Evolutionary conservation across 2,797 vertebrate species (phyloP).

Genomic region (Lacerta agilis): DNA sequence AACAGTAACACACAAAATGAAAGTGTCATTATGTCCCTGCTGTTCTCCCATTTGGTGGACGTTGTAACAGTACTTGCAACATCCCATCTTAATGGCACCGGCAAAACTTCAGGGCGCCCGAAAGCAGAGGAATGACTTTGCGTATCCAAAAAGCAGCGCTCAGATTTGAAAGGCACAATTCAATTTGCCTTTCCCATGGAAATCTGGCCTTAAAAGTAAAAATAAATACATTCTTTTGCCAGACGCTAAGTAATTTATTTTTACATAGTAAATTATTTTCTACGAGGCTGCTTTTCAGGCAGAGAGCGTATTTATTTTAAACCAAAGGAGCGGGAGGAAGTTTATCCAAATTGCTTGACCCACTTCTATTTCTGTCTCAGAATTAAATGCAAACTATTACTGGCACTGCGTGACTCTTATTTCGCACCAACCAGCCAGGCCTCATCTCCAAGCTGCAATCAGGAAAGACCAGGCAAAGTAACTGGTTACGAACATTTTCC

Average conservation of each 20-base stretch:
- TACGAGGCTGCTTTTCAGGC: slow-evolving; percentile 36
- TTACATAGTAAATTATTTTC: slow-evolving; percentile 50
- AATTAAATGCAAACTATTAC: slow-evolving; percentile 73
- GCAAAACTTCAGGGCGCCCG: background rate
- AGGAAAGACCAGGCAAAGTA: slow-evolving; percentile 81
- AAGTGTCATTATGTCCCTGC: slow-evolving; percentile 44
- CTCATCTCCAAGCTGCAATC: slow-evolving; percentile 75
- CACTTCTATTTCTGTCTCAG: slow-evolving; percentile 72
- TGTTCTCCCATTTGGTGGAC: slow-evolving; percentile 27
- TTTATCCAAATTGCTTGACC: slow-evolving; percentile 64
- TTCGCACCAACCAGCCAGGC: slow-evolving; percentile 69
- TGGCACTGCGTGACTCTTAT: slow-evolving; percentile 64
- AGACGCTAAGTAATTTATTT: slow-evolving; percentile 36
- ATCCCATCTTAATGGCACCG: slow-evolving; percentile 35
- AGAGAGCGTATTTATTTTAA: slow-evolving; percentile 50
- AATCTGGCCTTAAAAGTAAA: slow-evolving; percentile 41
- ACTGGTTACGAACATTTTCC: slow-evolving; percentile 81
- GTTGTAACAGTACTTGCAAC: background rate
- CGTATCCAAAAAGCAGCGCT: slow-evolving; percentile 29
- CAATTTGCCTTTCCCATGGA: slow-evolving; percentile 24
- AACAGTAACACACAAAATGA: slow-evolving; percentile 5
- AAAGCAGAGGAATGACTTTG: background rate
- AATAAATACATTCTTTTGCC: slow-evolving; percentile 49
- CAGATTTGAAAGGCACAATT: slow-evolving; percentile 14
- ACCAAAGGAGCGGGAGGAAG: slow-evolving; percentile 33